Conservation (phyloP, 2,888 invertebrate genomes). For the Malthinus seriepunctatus region DNA sequence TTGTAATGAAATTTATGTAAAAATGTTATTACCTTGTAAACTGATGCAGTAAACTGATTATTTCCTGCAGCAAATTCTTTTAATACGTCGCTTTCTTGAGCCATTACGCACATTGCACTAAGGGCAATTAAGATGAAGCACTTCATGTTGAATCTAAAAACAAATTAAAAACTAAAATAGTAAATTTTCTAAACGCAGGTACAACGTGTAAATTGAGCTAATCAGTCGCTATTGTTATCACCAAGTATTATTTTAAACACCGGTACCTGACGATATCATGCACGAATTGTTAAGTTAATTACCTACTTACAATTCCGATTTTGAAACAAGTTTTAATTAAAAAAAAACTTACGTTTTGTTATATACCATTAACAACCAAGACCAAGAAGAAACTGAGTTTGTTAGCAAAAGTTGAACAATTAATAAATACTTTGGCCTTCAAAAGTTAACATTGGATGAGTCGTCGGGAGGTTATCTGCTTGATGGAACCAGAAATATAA, state of each 20-base stretch:
- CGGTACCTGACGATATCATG: no score
- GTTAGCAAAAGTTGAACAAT: neutral
- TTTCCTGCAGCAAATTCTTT: slow-evolving; percentile 38
- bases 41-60: slow-evolving; percentile 48
- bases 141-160: slow-evolving; percentile 9
- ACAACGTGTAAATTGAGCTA: no score
- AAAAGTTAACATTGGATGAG: slow-evolving; percentile 4
- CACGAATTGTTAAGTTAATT: no score
- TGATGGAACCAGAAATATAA: neutral
- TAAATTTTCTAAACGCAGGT: no score
- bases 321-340: no score
- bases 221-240: no score
- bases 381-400: slow-evolving; percentile 4
- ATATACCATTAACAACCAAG: neutral
- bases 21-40: slow-evolving; percentile 58
- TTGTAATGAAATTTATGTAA: slow-evolving; percentile 9
- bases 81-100: slow-evolving; percentile 49
- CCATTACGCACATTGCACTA: slow-evolving; percentile 31
- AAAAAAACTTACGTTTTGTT: neutral
- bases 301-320: no score
- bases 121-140: slow-evolving; percentile 32
- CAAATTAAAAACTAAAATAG: neutral
- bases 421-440: neutral
- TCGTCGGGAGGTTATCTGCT: slow-evolving; percentile 3
- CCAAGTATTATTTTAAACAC: no score